Percentiles rank a stretch among this genome's conserved stretches.
Evolutionary conservation across 2,797 vertebrate species (phyloP).

Genomic region (Fringilla coelebs): DNA sequence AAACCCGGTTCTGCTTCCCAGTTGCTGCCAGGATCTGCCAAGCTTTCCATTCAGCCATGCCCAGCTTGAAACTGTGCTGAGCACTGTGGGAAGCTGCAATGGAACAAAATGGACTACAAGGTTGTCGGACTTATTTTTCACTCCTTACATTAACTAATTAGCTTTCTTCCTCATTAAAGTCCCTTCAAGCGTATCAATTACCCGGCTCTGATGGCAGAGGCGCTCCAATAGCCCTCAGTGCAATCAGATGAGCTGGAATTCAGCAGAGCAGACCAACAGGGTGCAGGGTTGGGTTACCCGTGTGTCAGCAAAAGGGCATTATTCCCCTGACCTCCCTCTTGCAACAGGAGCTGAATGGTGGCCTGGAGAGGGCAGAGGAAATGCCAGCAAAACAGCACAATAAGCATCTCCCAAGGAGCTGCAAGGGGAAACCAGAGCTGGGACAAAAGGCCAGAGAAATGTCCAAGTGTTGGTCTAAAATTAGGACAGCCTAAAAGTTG

Average conservation of each 20-base stretch:
- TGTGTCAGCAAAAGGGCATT: constrained; percentile 51
- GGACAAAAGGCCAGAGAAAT: neutral
- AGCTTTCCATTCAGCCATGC: neutral
- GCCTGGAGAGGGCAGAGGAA: constrained; percentile 1
- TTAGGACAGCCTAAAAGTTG: constrained; percentile 2
- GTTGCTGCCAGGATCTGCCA: neutral
- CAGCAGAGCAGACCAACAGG: constrained; percentile 36
- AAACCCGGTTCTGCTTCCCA: neutral
- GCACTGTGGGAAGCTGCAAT: constrained; percentile 40
- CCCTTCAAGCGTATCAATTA: constrained; percentile 65
- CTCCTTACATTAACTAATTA: constrained; percentile 72
- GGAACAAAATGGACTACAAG: constrained; percentile 44
- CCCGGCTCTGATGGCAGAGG: constrained; percentile 53
- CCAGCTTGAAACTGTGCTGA: neutral
- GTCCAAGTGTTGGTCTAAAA: neutral
- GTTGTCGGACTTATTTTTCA: constrained; percentile 50
- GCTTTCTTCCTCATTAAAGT: constrained; percentile 59
- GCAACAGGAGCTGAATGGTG: constrained; percentile 34
- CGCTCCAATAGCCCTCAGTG: constrained; percentile 29
- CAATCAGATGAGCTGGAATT: constrained; percentile 46
- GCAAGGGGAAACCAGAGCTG: constrained; percentile 4
- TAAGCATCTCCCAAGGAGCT: constrained; percentile 11
- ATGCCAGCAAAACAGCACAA: constrained; percentile 14
- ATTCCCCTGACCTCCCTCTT: constrained; percentile 21
- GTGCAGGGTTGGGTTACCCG: constrained; percentile 53